Evolutionary conservation across 1,140 invertebrate genomes (phyloP), one percentile per base, ranked within the genome.

Genomic region (Halesus radiatus): DNA sequence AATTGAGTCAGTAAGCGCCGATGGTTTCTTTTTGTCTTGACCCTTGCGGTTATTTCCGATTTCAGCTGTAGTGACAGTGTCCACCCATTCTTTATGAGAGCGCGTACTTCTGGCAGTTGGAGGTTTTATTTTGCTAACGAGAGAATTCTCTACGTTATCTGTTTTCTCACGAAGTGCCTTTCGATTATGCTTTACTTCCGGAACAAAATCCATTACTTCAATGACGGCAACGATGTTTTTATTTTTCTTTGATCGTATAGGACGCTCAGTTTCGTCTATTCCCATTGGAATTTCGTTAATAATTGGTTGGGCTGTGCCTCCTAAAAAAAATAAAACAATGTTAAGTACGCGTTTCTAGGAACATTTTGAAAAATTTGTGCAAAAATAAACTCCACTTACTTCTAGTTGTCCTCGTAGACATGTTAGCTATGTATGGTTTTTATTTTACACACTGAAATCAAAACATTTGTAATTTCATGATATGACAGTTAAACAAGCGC

Each of bases 371-470:
- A 45, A 45, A 45, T 45, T 45, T 1, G 8, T 1, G 10, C 23
- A 26, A 22, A 50, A 32, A 58, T 22, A 6, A 37, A 60, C 13
- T 52, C 15, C 37, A 78, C 62, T 70, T 70, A 78, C 76, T 70
- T 78, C 64, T 78, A 3, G 56, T 56, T 13, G 52, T 18, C 45
- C 76, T 78, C 2, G 76, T 78, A 32, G 76, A 56, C 76, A 78
- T 78, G 18, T 16, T 77, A 50, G 15, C 18, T 45, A 18, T 50
- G 15, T 20, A 3, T 50, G 37, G 13, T 50, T 50, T 18, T 20
- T n/a, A 8, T 56, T n/a, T 56, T 22, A 56, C 13, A 64, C 23
- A 29, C 1, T 29, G 15, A 29, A 22, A 64, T 64, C 22, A 70
- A 50, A 70, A 70, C 37, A 70, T 70, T 50, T 70, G 16, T 26